Conservation (phyloP, 92 coral and sea anemone species). For the Epizoanthus illoricatus region DNA sequence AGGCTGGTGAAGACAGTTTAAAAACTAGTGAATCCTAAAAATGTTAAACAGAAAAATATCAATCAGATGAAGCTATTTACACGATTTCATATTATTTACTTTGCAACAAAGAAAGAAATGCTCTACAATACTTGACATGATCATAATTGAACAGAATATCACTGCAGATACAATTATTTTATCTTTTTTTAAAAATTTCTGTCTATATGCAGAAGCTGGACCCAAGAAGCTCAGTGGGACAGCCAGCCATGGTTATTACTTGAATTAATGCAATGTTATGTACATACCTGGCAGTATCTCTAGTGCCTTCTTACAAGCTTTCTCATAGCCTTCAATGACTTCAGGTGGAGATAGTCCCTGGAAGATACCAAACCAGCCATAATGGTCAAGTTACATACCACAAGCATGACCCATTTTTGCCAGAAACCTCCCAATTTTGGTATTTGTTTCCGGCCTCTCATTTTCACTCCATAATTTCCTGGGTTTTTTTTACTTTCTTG, state of each 20-base stretch:
- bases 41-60: too few relatives aligned
- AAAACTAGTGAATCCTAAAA: too few relatives aligned
- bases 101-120: too few relatives aligned
- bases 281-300: conserved; percentile 88
- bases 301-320: conserved; percentile 89
- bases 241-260: not conserved
- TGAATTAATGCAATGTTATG: not conserved
- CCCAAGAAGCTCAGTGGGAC: not conserved
- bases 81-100: too few relatives aligned
- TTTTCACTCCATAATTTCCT: too few relatives aligned
- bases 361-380: not conserved
- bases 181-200: not conserved
- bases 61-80: too few relatives aligned
- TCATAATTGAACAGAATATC: too few relatives aligned
- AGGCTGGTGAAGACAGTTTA: too few relatives aligned
- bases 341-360: conserved; percentile 97
- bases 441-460: too few relatives aligned
- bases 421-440: too few relatives aligned
- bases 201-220: not conserved
- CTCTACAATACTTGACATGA: too few relatives aligned
- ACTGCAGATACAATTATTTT: not conserved
- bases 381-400: not conserved
- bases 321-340: conserved; percentile 93
- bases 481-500: too few relatives aligned
- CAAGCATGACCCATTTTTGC: not conserved